phyloP scores from a whole-genome alignment of 2,113 vertebrate species.

The Hydrochoerus hydrochaeris region DNA sequence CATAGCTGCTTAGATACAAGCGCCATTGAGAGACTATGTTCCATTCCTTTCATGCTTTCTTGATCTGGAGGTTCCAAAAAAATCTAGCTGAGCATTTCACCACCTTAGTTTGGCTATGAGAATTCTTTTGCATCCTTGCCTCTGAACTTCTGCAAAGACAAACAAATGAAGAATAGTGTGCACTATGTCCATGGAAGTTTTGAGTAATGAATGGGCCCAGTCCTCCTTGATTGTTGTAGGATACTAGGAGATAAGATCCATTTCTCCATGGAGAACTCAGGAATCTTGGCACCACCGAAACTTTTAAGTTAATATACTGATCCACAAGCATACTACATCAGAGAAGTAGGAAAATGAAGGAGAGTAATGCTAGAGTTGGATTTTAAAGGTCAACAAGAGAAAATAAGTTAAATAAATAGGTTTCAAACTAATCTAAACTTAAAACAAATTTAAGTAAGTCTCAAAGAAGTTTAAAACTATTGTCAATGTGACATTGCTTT shows the following conservation, averaged over 20 bases:
- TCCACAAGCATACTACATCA: neutral
- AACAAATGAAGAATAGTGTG: neutral
- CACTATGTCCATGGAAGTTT: neutral
- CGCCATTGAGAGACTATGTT: neutral
- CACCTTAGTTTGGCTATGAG: neutral
- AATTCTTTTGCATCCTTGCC: neutral
- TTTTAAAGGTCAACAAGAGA: constrained; percentile 15
- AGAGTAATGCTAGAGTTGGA: neutral
- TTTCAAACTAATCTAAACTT: neutral
- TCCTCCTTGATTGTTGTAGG: neutral
- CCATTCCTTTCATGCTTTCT: neutral
- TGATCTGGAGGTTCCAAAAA: neutral
- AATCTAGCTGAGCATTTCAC: neutral
- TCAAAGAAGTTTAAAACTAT: constrained; percentile 20
- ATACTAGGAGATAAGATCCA: neutral
- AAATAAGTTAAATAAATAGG: neutral
- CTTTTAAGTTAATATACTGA: neutral
- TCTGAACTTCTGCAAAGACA: neutral
- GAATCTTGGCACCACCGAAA: neutral
- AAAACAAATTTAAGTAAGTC: neutral
- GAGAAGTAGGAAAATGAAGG: neutral
- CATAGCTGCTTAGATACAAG: neutral
- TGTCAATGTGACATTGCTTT: neutral
- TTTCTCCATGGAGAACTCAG: neutral
- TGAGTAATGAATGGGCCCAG: neutral